Evolutionary conservation across 2,888 invertebrate species (phyloP), one percentile per base, ranked within the genome.

Genomic region (Dryococelus australis): DNA sequence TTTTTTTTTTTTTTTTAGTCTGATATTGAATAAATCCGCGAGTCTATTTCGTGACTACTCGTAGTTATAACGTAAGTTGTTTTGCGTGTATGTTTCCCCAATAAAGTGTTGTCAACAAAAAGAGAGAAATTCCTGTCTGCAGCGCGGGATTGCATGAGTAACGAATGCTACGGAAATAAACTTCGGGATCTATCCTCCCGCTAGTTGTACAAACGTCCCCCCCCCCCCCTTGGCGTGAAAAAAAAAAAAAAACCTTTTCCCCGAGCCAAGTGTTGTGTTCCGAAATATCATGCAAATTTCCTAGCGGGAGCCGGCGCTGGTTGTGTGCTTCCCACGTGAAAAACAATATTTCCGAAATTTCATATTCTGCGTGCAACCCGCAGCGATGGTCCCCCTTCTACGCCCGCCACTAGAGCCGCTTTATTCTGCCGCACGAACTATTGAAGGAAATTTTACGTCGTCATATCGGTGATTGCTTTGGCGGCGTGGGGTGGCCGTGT

Each of bases 341-440:
- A 65, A 65, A 65, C 65, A 10, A 65, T 65, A 65, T 65, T 65
- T 65, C 65, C 65, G 65, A 65, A 51, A n/a, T 65, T 65, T 65
- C n/a, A 65, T 65, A 65, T 65, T 5, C 65, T 12, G 24, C n/a
- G 0, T 24, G 65, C n/a, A 20, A 24, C 65, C 0, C 65, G 24
- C 65, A 8, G 20, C 51, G 13, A 6, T 16, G 20, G 8, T n/a
- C 65, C 65, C 65, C 65, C 65, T 8, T n/a, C 65, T 65, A 20
- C 65, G 6, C 65, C 65, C 20, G 13, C 8, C 2, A 65, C 65
- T 24, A 24, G 8, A n/a, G 65, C n/a, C 65, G 65, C 65, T 65
- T 65, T 65, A 65, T 65, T 65, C 65, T 65, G 65, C 65, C 65
- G 65, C 65, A 65, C 65, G 65, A 65, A 65, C 65, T 65, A 65